These are phyloP conservation scores for Eledona agricola DNA, from an alignment of 2,888 invertebrate species.

Conservation along the genomic window DNA sequence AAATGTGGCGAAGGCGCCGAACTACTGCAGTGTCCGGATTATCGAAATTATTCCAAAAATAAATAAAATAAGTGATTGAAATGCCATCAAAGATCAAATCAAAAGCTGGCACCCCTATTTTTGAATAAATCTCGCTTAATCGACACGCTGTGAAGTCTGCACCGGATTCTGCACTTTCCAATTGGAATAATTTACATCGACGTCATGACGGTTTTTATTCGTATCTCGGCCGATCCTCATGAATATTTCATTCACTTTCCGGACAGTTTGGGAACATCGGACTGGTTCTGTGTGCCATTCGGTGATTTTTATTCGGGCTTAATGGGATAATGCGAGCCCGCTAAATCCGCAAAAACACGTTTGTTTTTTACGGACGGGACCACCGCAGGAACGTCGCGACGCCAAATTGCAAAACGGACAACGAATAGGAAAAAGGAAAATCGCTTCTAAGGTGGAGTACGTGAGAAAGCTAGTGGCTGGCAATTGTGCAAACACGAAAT, in stretches of 20 bases:
- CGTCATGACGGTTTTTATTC: slow-evolving; percentile 37
- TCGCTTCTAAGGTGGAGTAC: slow-evolving; percentile 2
- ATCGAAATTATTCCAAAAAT: too few relatives aligned
- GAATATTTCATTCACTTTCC: slow-evolving; percentile 38
- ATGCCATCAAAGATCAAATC: too few relatives aligned
- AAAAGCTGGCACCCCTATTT: too few relatives aligned
- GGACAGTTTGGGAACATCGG: slow-evolving; percentile 18
- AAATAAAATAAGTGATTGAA: too few relatives aligned
- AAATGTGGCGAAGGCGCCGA: too few relatives aligned
- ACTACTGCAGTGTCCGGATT: too few relatives aligned
- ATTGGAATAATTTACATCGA: slow-evolving; percentile 23
- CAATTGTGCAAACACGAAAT: slow-evolving; percentile 33
- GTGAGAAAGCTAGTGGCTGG: slow-evolving; percentile 23
- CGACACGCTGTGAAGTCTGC: neutral
- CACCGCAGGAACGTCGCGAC: slow-evolving; percentile 5
- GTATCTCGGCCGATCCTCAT: slow-evolving; percentile 26
- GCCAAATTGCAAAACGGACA: slow-evolving; percentile 10
- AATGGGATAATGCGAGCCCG: slow-evolving; percentile 5
- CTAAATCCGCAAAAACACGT: slow-evolving; percentile 4
- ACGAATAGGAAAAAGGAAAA: neutral
- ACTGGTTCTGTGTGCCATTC: slow-evolving; percentile 11
- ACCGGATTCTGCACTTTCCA: slow-evolving; percentile 11
- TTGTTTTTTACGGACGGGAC: slow-evolving; percentile 7
- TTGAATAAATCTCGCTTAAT: slow-evolving; percentile 21
- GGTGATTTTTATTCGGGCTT: slow-evolving; percentile 17